A percentile compares a stretch with the other conserved stretches of the same genome.
These are phyloP conservation scores for Vanessa tameamea DNA, from an alignment of 1,140 invertebrate genomes.

Conservation along the genomic window DNA sequence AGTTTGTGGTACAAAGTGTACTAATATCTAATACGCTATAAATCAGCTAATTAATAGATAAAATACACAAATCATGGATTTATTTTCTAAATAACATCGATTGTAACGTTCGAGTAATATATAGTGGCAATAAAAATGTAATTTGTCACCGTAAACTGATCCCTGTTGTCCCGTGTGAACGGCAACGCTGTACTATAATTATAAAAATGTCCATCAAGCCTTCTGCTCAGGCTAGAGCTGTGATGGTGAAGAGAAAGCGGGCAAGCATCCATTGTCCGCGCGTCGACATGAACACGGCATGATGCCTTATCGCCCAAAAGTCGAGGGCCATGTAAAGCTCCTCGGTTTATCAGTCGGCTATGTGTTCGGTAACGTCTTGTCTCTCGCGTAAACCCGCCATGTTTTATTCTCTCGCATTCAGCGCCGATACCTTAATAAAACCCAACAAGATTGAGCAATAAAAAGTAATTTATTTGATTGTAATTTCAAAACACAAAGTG, in stretches of 20 bases:
- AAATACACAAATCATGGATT: neutral
- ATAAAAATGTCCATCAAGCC: conserved; percentile 35
- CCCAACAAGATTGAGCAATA: conserved; percentile 79
- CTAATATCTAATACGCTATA: neutral
- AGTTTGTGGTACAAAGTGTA: neutral
- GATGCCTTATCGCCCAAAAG: conserved; percentile 62
- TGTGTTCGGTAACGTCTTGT: conserved; percentile 63
- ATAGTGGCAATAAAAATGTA: conserved; percentile 20
- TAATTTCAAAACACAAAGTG: conserved; percentile 80
- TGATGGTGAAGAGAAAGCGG: conserved; percentile 50
- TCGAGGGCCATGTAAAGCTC: conserved; percentile 65
- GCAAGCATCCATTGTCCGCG: conserved; percentile 48
- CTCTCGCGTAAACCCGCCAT: conserved; percentile 73
- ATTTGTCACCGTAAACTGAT: conserved; percentile 29
- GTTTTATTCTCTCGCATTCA: conserved; percentile 74
- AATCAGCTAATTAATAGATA: neutral
- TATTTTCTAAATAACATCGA: neutral
- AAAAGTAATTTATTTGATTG: conserved; percentile 80
- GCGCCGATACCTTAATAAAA: conserved; percentile 78
- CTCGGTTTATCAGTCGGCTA: conserved; percentile 59
- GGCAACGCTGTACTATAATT: conserved; percentile 34
- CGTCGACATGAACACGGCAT: conserved; percentile 54
- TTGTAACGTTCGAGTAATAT: neutral
- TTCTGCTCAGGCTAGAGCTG: conserved; percentile 33
- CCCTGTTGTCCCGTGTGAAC: conserved; percentile 17